Base-by-base conservation (phyloP, 2,113 vertebrate genomes). In the Coryphaenoides rupestris region DNA sequence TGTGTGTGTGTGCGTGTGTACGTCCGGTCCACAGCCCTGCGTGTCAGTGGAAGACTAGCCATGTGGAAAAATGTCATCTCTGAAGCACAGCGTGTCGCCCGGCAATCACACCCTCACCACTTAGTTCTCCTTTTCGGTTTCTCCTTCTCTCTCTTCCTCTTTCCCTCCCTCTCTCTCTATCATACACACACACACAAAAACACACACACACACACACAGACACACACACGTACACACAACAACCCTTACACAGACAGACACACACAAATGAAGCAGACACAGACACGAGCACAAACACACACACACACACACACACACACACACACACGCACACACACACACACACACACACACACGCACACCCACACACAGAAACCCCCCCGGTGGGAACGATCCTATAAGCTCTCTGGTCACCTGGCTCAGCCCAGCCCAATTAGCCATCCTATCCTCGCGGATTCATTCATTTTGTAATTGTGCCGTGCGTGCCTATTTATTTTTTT, bases 381-480 rank as follows among this genome's bases (percentile, higher is more conserved):
- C 64, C 68, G 59, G 49, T 13, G 50, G 2, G 13, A 21, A 6
- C 17, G 47, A 59, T 0, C 0, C 50, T 64, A 19, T 54, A 19
- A 5, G 33, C 59, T 70, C 67, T 69, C 62, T 57, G 56, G 53
- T 76, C 67, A 78, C 68, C 68, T 79, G 68, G 64, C 74, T 79
- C 55, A 72, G 69, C 74, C 62, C 46, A 17, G 47, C 56, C 55
- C 60, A 87, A 84, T 84, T 81, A 80, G 55, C 58, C 58, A 73
- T 70, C 77, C 62, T 64, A 69, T 83, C 69, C 76, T 77, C 40
- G 71, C 83, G 86, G 83, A 79, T 84, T 76, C 65, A 55, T 58
- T 81, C 79, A 85, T n/a, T 81, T 73, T 87, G 81, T 72, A 79
- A 87, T 91, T 84, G 79, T 24, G 55, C 60, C 55, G 60, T 55